Evolutionary conservation across 2,113 vertebrate species (phyloP), one percentile per base, ranked within the genome.

Genomic region (Hylia prasina): DNA sequence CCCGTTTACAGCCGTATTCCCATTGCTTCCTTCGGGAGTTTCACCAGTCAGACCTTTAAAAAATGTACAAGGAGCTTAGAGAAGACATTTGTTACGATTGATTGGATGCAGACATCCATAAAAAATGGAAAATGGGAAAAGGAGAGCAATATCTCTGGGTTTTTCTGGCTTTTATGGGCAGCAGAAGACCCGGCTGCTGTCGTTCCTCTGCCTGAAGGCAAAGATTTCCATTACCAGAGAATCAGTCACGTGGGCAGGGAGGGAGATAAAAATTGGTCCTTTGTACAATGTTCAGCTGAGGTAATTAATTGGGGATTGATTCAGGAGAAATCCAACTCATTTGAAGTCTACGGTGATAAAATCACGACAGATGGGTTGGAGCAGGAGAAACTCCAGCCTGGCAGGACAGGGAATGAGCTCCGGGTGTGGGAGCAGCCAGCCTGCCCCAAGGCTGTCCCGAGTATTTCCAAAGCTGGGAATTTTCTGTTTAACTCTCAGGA

Each of bases 291-390:
- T 51, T 92, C 76, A 76, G 48, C 79, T 1, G 18, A 76, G 69
- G 65, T 66, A 92, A 96, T 95, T 95, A 94, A 97, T 94, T 95
- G 88, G n/a, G 66, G 72, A 94, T 94, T 69, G 66, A 96, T 92
- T 87, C 65, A 51, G 71, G 92, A 93, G 60, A 54, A 69, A 87
- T 89, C 58, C n/a, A 53, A 47, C 72, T 87, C 79, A 30, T 77
- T 79, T 90, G 45, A 47, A 69, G 84, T 76, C 63, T 39, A 21
- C 4, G 12, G 54, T 22, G 89, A 80, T 80, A 72, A 82, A 89
- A 76, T 11, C 48, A 14, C 45, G 6, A 60, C 7, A 19, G 87
- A 85, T 85, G 80, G 76, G 63, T 15, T 6, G 64, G 76, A 63
- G 77, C 13, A 40, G 40, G 69, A 90, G 76, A 7, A 78, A 33